Evolutionary conservation across 2,888 invertebrate species (phyloP), one percentile per base, ranked within the genome.

Genomic region (Sympetrum striolatum): DNA sequence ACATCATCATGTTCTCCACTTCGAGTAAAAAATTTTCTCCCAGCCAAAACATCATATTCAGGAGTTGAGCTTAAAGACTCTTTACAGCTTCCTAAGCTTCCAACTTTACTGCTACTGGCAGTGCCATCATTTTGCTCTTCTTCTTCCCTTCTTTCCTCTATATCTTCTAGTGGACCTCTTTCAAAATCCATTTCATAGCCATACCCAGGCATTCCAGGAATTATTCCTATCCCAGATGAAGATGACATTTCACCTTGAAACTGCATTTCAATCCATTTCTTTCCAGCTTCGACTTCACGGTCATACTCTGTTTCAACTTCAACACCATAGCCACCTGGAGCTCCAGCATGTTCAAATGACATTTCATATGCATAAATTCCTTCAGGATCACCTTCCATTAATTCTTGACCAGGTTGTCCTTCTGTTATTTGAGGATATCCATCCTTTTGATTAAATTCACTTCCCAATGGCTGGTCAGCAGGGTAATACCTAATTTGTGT

Each of bases 21-120:
- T 92, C 96, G 96, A 5, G 96, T 96, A 92, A 98, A 97, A 93
- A 97, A 97, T 93, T 97, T 96, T 93, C 97, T 96, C n/a, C 97
- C 96, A 90, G 97, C 96, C 91, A 98, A 94, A 92, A 97, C 96
- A 94, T 98, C 98, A 92, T 97, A 98, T 93, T 98, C 98, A 0
- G 98, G 98, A 0, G 98, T 97, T 92, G 98, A 98, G 12, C 98
- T 98, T 91, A 97, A 96, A 0, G 98, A 98, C 92, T 98, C 98
- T 92, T 98, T 91, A 81, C 92, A 92, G 39, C 97, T 97, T 90
- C 96, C 96, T 90, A 97, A 94, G 92, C 97, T 97, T 60, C 98
- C 98, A 90, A 97, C 96, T 93, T 96, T 94, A 92, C 96, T 96
- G 48, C 96, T 97, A 91, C 95, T 95, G 25, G 95, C 95, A 93